Evolutionary conservation across 1,140 invertebrate species (phyloP).

Genomic region (Pristionchus pacificus): DNA sequence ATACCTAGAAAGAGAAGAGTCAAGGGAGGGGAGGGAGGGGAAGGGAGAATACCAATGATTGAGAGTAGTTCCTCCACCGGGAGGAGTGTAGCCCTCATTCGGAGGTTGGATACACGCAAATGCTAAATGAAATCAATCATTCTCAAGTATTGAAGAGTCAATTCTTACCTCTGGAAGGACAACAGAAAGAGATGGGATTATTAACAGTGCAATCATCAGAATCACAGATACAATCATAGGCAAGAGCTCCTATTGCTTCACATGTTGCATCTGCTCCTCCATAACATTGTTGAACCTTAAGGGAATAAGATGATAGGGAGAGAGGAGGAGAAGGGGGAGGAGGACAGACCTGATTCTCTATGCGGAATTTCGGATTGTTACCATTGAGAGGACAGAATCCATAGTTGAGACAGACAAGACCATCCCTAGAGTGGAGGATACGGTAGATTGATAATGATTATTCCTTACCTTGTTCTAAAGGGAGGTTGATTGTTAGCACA

Average conservation of each 20-base stretch:
- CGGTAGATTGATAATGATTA: too few species aligned
- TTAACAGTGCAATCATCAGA: conserved; percentile 56
- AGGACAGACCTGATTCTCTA: conserved; percentile 49
- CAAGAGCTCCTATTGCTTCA: conserved; percentile 53
- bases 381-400: conserved; percentile 56
- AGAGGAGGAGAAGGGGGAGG: neutral
- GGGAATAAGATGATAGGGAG: conserved; percentile 6
- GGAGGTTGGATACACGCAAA: conserved; percentile 57
- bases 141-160: conserved; percentile 9
- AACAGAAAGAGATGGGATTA: conserved; percentile 56
- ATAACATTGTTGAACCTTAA: conserved; percentile 54
- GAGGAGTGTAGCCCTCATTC: conserved; percentile 57
- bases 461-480: conserved; percentile 53
- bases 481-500: conserved; percentile 57
- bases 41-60: conserved; percentile 45
- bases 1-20: conserved; percentile 32
- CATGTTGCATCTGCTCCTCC: conserved; percentile 55
- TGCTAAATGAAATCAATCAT: conserved; percentile 34
- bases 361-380: conserved; percentile 57
- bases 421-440: conserved; percentile 35
- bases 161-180: conserved; percentile 48
- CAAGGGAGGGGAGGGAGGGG: too few species aligned
- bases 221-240: conserved; percentile 57
- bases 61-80: conserved; percentile 53
- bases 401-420: conserved; percentile 54